phyloP scores from a whole-genome alignment of 92 coral and sea anemone species.

The Hydrozoanthus gracilis region DNA sequence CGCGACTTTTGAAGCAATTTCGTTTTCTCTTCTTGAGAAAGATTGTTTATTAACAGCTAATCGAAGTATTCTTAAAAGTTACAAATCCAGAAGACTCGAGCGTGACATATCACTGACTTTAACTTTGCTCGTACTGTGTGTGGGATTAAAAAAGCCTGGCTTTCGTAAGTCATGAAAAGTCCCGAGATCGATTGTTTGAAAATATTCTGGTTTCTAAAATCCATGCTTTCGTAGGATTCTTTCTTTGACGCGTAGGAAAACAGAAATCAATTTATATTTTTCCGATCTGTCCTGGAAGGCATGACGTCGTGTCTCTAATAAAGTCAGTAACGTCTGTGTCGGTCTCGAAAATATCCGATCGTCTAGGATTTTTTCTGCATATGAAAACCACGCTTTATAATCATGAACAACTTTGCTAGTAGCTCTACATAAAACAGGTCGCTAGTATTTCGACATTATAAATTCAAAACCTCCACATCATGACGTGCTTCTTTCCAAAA shows the following conservation, averaged over 20 bases:
- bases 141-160: constrained; percentile 8
- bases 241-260: constrained; percentile 7
- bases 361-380: background rate
- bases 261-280: background rate
- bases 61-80: too few relatives aligned
- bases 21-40: constrained; percentile 8
- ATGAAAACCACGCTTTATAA: constrained; percentile 9
- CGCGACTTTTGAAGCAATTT: background rate
- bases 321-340: constrained; percentile 12
- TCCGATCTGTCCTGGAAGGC: constrained; percentile 10
- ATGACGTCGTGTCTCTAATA: background rate
- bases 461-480: constrained; percentile 10
- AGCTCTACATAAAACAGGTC: background rate
- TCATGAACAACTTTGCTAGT: background rate
- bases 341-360: constrained; percentile 8
- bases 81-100: constrained; percentile 16
- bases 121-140: background rate
- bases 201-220: background rate
- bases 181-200: background rate
- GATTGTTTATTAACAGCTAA: constrained; percentile 1
- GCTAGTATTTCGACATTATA: background rate
- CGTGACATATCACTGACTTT: background rate
- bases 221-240: background rate
- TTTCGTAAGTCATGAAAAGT: background rate
- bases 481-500: constrained; percentile 8